A percentile compares a stretch with the other conserved stretches of the same genome.
Evolutionary conservation across 1,140 invertebrate genomes (phyloP).

Genomic region (Penaeus japonicus): DNA sequence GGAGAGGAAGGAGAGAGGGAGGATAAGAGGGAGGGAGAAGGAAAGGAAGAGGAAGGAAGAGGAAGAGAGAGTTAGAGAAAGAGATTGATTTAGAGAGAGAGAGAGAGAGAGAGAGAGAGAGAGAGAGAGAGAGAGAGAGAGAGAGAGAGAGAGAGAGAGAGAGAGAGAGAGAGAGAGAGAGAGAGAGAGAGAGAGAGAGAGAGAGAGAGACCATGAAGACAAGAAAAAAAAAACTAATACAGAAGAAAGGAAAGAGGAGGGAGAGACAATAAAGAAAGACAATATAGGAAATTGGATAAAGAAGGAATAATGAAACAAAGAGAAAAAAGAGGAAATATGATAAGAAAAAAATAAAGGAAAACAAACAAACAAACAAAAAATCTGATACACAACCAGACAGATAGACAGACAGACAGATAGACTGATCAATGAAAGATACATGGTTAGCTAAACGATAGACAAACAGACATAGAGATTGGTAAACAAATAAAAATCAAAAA

Average conservation of each 20-base stretch:
- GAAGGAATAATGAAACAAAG: neutral
- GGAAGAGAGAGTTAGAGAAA: neutral
- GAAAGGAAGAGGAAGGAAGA: neutral
- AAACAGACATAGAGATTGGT: no score
- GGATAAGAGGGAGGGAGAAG: neutral
- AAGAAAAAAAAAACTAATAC: neutral
- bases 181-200: conserved; percentile 3
- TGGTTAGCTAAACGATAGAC: no score
- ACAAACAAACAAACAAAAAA: no score
- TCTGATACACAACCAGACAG: no score
- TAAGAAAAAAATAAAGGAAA: no score
- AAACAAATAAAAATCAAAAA: no score
- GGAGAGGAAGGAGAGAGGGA: neutral
- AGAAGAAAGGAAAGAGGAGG: neutral
- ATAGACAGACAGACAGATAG: no score
- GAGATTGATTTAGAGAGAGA: conserved; percentile 19
- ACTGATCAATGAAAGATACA: no score
- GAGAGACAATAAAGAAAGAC: neutral
- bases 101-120: neutral
- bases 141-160: conserved; percentile 21
- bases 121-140: conserved; percentile 2
- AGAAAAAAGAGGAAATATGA: no score
- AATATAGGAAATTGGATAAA: neutral
- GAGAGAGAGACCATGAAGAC: neutral
- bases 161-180: conserved; percentile 17